Base-by-base conservation (phyloP, 2,888 invertebrate genomes). In the Trachelus iudaicus region DNA sequence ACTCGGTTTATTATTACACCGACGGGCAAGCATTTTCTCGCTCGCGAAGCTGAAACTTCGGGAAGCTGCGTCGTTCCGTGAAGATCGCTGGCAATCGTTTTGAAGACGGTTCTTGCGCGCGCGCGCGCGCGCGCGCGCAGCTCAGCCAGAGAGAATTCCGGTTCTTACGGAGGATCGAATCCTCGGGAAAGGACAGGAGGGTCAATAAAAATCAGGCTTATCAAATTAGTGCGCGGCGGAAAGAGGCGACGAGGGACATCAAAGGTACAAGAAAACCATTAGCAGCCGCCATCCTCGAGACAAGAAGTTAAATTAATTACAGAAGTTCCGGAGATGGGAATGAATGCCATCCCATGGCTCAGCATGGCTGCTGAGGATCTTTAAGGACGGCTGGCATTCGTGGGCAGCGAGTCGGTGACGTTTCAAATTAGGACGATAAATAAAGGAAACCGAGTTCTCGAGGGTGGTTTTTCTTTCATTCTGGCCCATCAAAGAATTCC, bases 231-330 rank as follows among this genome's bases (percentile, higher is more conserved):
- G 75, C 31, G 69, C 37, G 33, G 75, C 69, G 73, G 76, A 73
- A 34, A 71, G 76, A 76, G 76, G 78, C 71, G 77, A 76, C 79
- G 75, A 35, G 33, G 40, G 81, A 82, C 82, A 82, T 81, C 79
- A 77, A 84, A 84, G 86, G 81, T 86, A 87, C 86, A 89, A 88
- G 87, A 89, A 89, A 87, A 88, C 88, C 88, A 89, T 89, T 89
- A 88, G 89, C 87, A 87, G 88, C 87, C 86, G 87, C 88, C 87
- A 86, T 87, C 85, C 85, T 81, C 82, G 83, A 81, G 87, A 88
- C 89, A 91, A 91, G 88, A 91, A 91, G 89, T 91, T 90, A 90
- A 91, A 91, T 91, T 90, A 91, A 91, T 91, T 91, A 91, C 89
- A 83, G 84, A 86, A 85, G 82, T 83, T 79, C 83, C 31, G 34